phyloP scores from a whole-genome alignment of 2,113 vertebrate genomes.

The Oryzias woworae region DNA sequence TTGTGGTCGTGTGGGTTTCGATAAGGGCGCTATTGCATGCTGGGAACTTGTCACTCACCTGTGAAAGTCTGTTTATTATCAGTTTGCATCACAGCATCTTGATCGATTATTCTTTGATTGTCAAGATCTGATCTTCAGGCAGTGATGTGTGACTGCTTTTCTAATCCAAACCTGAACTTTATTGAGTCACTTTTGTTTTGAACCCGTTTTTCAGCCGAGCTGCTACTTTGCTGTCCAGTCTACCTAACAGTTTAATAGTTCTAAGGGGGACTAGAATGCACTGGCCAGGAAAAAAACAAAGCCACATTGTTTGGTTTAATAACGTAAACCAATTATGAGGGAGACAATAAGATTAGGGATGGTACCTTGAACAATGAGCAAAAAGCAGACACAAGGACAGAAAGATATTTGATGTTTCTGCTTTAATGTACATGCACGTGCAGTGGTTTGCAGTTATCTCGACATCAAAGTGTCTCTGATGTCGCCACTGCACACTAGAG shows the following conservation, averaged over 20 bases:
- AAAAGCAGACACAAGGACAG: constrained; percentile 1
- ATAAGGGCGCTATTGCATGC: not conserved
- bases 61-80: not conserved
- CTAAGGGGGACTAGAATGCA: constrained; percentile 9
- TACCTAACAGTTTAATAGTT: constrained; percentile 29
- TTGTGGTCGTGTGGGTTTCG: constrained; percentile 32
- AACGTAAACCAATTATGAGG: constrained; percentile 32
- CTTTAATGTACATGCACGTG: constrained; percentile 4
- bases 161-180: constrained; percentile 47
- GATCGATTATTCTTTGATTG: constrained; percentile 14
- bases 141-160: constrained; percentile 25
- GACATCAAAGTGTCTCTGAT: constrained; percentile 36
- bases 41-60: not conserved
- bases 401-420: constrained; percentile 17
- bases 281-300: constrained; percentile 18
- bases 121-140: constrained; percentile 14
- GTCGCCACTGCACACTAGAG: constrained; percentile 10
- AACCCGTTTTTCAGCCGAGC: constrained; percentile 6
- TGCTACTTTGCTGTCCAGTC: constrained; percentile 7
- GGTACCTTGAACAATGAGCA: constrained; percentile 1
- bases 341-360: constrained; percentile 3
- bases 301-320: constrained; percentile 17
- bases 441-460: constrained; percentile 6
- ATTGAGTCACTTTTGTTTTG: constrained; percentile 42
- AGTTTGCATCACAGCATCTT: constrained; percentile 3